phyloP scores from a whole-genome alignment of 2,888 invertebrate species.

The Microplitis manilae region DNA sequence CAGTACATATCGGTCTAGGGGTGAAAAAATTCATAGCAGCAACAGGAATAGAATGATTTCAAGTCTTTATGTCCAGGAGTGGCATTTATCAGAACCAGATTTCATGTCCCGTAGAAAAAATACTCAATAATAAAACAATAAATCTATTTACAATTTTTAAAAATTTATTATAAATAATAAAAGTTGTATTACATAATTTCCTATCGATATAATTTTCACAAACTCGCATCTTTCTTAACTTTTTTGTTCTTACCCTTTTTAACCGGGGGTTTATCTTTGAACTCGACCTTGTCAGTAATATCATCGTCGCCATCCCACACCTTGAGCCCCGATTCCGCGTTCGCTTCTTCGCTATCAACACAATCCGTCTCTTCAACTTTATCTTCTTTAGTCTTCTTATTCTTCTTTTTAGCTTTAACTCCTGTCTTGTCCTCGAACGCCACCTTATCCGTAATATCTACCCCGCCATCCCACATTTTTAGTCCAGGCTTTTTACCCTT shows the following conservation, averaged over 20 bases:
- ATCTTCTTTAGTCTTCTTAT: constrained; percentile 1
- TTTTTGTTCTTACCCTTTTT: constrained; percentile 19
- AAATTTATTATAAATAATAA: background rate
- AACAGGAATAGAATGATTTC: constrained; percentile 45
- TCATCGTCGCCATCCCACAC: constrained; percentile 36
- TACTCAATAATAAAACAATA: background rate
- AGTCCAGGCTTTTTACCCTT: constrained; percentile 39
- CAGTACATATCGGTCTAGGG: constrained; percentile 58
- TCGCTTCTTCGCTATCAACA: background rate
- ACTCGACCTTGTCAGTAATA: constrained; percentile 39
- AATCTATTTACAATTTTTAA: background rate
- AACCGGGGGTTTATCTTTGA: constrained; percentile 19
- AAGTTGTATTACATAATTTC: constrained; percentile 15
- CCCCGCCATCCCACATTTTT: constrained; percentile 43
- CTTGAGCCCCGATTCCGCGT: constrained; percentile 16
- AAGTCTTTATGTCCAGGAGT: too few relatives aligned
- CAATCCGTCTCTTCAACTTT: background rate
- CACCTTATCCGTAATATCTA: constrained; percentile 5
- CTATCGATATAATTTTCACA: constrained; percentile 1
- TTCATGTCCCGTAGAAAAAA: constrained; percentile 28
- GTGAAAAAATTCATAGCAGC: constrained; percentile 53
- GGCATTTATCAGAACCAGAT: constrained; percentile 6
- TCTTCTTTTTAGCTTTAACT: constrained; percentile 20
- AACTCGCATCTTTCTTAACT: constrained; percentile 7
- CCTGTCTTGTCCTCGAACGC: constrained; percentile 21